These are phyloP conservation scores for Brachypterus glaber DNA, from an alignment of 2,888 invertebrate species.

Conservation along the genomic window DNA sequence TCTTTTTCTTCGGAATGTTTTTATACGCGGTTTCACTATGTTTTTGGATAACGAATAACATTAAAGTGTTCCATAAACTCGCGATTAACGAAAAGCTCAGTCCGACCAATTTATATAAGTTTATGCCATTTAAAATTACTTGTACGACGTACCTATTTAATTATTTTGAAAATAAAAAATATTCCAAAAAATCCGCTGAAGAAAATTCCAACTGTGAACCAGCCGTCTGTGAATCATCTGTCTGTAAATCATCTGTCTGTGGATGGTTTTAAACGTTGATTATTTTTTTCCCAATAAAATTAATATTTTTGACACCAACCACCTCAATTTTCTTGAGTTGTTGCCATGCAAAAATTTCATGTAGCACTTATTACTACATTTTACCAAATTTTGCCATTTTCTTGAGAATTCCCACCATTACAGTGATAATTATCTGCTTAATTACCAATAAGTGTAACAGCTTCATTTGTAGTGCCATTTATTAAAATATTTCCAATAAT, in stretches of 20 bases:
- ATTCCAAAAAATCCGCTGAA: neutral
- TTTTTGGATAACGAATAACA: neutral
- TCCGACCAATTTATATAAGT: neutral
- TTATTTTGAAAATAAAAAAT: neutral
- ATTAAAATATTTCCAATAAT: neutral
- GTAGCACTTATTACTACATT: neutral
- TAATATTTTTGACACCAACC: neutral
- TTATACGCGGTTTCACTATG: neutral
- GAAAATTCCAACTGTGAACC: neutral
- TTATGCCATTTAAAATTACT: no score
- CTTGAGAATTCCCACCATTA: neutral
- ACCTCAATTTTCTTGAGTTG: neutral
- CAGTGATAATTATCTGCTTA: neutral
- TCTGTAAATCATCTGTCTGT: neutral
- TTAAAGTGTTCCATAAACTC: neutral
- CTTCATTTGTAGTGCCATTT: neutral
- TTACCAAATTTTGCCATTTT: neutral
- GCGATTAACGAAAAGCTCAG: neutral
- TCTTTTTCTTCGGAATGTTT: neutral
- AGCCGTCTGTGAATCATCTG: neutral
- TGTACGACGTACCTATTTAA: no score
- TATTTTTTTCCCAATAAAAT: no score
- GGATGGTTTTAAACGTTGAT: no score
- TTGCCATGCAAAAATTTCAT: neutral
- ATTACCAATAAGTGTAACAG: neutral